Evolutionary conservation across 1,140 invertebrate genomes (phyloP).

Genomic region (Pseudomyrmex sp.): DNA sequence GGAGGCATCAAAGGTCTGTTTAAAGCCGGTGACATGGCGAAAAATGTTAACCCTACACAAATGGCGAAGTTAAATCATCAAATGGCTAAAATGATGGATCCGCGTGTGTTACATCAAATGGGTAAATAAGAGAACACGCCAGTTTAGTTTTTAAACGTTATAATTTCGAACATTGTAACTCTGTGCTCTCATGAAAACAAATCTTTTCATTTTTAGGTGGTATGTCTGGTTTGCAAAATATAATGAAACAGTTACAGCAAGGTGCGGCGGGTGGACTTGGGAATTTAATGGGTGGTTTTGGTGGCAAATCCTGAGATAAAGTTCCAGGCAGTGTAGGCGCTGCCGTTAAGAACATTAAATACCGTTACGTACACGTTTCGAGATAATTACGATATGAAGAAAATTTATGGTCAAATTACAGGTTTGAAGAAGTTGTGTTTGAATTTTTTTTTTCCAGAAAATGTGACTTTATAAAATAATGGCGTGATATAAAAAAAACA

Average conservation of each 20-base stretch:
- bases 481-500: background rate
- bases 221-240: conserved; percentile 97
- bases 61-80: conserved; percentile 99
- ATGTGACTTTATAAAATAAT: conserved; percentile 43
- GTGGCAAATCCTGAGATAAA: conserved; percentile 84
- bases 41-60: conserved; percentile 99
- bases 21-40: conserved; percentile 99
- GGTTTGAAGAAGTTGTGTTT: conserved; percentile 21
- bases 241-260: conserved; percentile 99
- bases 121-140: conserved; percentile 84
- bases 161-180: background rate
- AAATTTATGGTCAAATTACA: conserved; percentile 17
- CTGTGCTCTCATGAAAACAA: background rate
- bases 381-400: conserved; percentile 12
- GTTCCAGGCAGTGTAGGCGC: conserved; percentile 26
- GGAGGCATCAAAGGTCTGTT: conserved; percentile 99
- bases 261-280: conserved; percentile 91
- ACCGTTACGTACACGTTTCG: conserved; percentile 14
- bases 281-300: conserved; percentile 92
- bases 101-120: conserved; percentile 97
- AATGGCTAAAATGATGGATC: conserved; percentile 99
- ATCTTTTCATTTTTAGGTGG: conserved; percentile 89
- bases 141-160: background rate
- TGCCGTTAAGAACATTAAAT: conserved; percentile 39
- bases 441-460: conserved; percentile 18